These are phyloP conservation scores for Schizothorax lantsangensis DNA, from an alignment of 2,797 vertebrate species.

Conservation along the genomic window DNA sequence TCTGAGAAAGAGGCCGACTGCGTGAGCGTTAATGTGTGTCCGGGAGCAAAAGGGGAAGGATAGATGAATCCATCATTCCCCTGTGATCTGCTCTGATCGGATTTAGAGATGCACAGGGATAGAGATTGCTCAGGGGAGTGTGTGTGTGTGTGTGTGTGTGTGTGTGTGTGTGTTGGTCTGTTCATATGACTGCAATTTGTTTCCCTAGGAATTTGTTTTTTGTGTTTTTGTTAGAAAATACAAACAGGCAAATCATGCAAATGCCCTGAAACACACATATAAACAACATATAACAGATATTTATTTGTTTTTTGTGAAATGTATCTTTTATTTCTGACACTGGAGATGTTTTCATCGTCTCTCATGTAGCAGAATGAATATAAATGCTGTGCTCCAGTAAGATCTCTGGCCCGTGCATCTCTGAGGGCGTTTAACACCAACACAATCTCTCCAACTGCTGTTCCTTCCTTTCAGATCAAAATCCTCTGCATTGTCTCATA, in stretches of 20 bases:
- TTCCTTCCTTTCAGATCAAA: conserved; percentile 1
- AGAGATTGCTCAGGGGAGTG: not conserved
- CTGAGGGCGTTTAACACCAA: conserved; percentile 21
- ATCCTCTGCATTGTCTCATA: not conserved
- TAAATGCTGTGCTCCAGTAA: not conserved
- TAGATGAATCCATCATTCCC: conserved; percentile 37
- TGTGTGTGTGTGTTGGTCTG: conserved; percentile 5
- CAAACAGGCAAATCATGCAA: conserved; percentile 11
- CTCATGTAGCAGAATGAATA: not conserved
- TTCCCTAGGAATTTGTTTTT: not conserved
- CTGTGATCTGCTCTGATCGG: conserved; percentile 46
- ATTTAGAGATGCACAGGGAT: conserved; percentile 44
- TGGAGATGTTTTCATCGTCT: not conserved
- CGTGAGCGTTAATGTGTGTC: conserved; percentile 7
- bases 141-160: conserved; percentile 2
- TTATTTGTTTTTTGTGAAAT: not conserved
- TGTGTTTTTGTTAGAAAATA: not conserved
- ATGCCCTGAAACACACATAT: not conserved
- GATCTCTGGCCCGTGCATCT: conserved; percentile 10
- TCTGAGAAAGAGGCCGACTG: conserved; percentile 23
- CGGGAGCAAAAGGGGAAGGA: conserved; percentile 21
- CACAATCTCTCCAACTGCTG: not conserved
- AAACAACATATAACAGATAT: not conserved
- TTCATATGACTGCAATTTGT: conserved; percentile 1
- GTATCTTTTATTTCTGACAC: not conserved